phyloP scores from a whole-genome alignment of 1,140 invertebrate species.

The Subanguina moxae region DNA sequence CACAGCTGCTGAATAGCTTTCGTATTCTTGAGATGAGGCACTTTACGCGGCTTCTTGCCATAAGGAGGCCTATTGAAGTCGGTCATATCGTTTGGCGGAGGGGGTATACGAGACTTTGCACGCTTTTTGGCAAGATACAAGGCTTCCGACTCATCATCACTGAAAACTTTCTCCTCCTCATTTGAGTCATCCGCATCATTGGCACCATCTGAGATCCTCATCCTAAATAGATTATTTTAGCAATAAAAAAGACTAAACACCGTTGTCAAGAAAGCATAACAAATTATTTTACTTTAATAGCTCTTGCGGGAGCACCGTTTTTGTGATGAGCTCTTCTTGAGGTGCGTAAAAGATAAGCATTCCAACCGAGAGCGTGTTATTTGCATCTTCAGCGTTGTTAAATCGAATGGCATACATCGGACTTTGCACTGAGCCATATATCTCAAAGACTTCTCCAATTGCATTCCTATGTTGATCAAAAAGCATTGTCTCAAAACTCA shows the following conservation, averaged over 20 bases:
- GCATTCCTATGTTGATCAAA: conserved; percentile 34
- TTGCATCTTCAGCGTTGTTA: conserved; percentile 34
- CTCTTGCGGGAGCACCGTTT: conserved; percentile 36
- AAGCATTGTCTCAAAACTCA: conserved; percentile 41
- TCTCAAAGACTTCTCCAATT: conserved; percentile 43
- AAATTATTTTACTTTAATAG: conserved; percentile 34
- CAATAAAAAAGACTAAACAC: background rate
- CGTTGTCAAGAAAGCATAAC: background rate
- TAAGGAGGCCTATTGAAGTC: background rate
- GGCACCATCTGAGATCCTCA: conserved; percentile 19
- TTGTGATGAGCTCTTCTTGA: conserved; percentile 22
- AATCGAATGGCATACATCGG: conserved; percentile 42
- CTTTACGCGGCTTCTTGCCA: background rate
- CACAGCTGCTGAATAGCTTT: background rate
- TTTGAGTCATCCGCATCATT: conserved; percentile 8
- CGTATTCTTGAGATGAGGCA: background rate
- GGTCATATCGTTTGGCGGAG: background rate
- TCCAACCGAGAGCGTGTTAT: conserved; percentile 19
- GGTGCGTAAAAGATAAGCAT: conserved; percentile 32
- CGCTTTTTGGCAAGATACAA: conserved; percentile 24
- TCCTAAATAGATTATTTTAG: conserved; percentile 5
- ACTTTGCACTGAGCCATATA: conserved; percentile 34
- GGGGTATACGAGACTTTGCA: conserved; percentile 6
- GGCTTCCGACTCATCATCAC: conserved; percentile 30
- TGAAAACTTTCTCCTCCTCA: conserved; percentile 28